Percentiles rank a stretch among this genome's conserved stretches.
phyloP scores from a whole-genome alignment of 2,113 vertebrate species.

The Oxyruncus cristatus region DNA sequence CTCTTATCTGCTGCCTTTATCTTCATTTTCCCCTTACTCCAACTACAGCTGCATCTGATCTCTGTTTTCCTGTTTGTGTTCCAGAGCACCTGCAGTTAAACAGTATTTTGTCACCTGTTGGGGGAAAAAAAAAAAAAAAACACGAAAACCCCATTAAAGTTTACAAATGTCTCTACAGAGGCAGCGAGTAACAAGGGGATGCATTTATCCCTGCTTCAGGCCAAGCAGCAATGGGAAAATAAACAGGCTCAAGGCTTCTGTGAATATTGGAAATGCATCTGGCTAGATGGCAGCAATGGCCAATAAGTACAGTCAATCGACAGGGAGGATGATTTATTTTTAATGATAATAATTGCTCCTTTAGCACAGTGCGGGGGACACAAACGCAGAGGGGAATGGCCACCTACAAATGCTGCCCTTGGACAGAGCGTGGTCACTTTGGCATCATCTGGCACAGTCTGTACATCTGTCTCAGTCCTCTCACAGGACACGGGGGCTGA shows the following conservation, averaged over 20 bases:
- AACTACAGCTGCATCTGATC: background rate
- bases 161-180: background rate
- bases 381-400: background rate
- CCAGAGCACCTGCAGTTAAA: background rate
- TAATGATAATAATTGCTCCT: background rate
- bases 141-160: background rate
- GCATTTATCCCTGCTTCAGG: constrained; percentile 1
- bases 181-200: background rate
- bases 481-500: fast-evolving
- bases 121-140: background rate
- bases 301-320: background rate
- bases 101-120: constrained; percentile 22
- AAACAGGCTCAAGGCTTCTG: constrained; percentile 5
- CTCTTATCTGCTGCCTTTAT: background rate
- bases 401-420: background rate
- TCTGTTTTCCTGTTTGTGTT: constrained; percentile 22
- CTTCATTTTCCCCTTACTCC: background rate
- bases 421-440: background rate
- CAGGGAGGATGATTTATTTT: background rate
- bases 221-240: background rate
- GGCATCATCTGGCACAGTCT: fast-evolving
- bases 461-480: background rate
- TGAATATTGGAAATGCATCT: background rate
- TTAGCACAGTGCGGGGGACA: background rate
- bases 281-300: constrained; percentile 60